Conservation (phyloP, 2,797 vertebrate genomes). For the Adrianichthys oophorus region DNA sequence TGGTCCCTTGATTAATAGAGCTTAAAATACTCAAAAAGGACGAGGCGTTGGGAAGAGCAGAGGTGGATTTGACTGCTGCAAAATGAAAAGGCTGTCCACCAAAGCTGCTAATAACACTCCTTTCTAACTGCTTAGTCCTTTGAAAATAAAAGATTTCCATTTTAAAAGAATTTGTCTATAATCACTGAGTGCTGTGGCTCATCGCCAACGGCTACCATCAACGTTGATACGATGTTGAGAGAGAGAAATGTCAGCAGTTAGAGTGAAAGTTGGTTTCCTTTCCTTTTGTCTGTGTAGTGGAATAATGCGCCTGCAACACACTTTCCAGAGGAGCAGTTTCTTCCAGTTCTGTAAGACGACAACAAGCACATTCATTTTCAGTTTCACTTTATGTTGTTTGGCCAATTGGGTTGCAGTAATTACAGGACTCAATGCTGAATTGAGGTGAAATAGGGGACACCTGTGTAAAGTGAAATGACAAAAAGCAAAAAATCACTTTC, state of each 20-base stretch:
- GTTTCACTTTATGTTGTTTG: conserved; percentile 1
- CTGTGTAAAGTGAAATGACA: neutral
- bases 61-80: conserved; percentile 1
- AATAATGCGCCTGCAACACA: conserved; percentile 1
- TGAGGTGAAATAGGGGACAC: neutral
- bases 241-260: conserved; percentile 41
- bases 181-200: conserved; percentile 39
- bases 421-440: neutral
- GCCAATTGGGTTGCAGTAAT: neutral
- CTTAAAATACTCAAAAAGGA: too few species aligned
- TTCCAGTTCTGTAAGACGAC: neutral
- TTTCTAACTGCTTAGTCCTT: conserved; percentile 52
- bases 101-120: conserved; percentile 23
- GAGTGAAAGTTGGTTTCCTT: conserved; percentile 31
- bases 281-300: conserved; percentile 18
- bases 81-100: conserved; percentile 38
- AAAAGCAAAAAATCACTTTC: neutral
- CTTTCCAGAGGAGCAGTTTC: conserved; percentile 15
- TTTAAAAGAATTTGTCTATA: conserved; percentile 40
- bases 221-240: conserved; percentile 45
- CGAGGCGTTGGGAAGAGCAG: too few species aligned
- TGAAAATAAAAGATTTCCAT: conserved; percentile 35
- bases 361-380: conserved; percentile 3
- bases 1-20: too few species aligned
- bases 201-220: conserved; percentile 26